Conservation (phyloP, 2,888 invertebrate species). For the Cataglyphis livida region DNA sequence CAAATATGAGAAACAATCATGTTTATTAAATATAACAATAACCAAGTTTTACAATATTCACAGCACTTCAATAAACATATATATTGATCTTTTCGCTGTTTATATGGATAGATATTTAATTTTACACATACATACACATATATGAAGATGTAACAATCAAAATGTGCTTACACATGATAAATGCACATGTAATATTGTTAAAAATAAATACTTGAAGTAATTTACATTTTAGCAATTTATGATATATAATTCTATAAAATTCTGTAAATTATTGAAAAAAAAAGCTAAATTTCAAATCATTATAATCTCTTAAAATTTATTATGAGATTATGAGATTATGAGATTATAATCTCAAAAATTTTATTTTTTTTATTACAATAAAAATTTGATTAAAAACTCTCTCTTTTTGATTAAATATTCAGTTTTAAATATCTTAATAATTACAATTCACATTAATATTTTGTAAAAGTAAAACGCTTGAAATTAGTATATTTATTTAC, state of each 20-base stretch:
- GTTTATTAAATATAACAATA: constrained; percentile 28
- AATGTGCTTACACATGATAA: constrained; percentile 2
- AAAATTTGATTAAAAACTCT: not conserved
- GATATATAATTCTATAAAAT: constrained; percentile 68
- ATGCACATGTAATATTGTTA: not conserved
- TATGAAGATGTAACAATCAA: not conserved
- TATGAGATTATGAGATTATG: too few relatives aligned
- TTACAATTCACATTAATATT: not conserved
- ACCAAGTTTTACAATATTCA: not conserved
- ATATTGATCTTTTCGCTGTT: not conserved
- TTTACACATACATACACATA: not conserved
- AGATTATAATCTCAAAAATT: too few relatives aligned
- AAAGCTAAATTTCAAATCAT: not conserved
- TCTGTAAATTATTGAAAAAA: constrained; percentile 52
- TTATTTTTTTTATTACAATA: not conserved
- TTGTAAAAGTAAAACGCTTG: not conserved
- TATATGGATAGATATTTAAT: not conserved
- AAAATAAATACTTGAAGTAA: constrained; percentile 11
- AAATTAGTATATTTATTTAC: not conserved
- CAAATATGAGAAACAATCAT: not conserved
- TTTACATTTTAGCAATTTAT: constrained; percentile 73
- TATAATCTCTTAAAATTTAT: not conserved
- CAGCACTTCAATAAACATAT: not conserved
- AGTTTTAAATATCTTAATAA: constrained; percentile 7
- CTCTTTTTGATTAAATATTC: not conserved